These are phyloP conservation scores for Clusia tigrina DNA, from an alignment of 2,888 invertebrate species.

Conservation along the genomic window DNA sequence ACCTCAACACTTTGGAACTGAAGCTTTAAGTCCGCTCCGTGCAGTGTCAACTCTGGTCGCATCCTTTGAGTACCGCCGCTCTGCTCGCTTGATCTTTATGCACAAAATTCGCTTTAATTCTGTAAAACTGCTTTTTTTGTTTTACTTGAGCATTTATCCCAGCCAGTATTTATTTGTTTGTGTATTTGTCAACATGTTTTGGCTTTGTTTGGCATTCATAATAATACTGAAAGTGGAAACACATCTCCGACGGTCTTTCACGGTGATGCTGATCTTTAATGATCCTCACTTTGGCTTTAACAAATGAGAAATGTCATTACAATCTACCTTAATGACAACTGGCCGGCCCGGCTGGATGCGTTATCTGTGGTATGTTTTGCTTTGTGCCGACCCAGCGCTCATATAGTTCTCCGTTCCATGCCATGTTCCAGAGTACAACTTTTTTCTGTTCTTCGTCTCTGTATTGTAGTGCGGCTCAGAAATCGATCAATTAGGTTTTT, in stretches of 20 bases:
- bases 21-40: too few relatives aligned
- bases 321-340: constrained; percentile 7
- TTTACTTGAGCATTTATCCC: constrained; percentile 26
- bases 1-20: too few relatives aligned
- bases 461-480: constrained; percentile 31
- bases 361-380: not conserved
- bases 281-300: not conserved
- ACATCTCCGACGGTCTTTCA: constrained; percentile 16
- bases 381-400: not conserved
- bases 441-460: constrained; percentile 11
- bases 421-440: not conserved
- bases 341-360: not conserved
- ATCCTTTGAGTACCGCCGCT: too few relatives aligned
- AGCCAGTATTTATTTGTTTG: constrained; percentile 44
- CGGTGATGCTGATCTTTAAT: not conserved
- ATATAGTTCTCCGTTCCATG: not conserved
- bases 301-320: constrained; percentile 21
- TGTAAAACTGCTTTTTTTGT: not conserved
- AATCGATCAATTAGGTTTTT: constrained; percentile 44
- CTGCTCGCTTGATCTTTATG: not conserved
- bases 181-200: constrained; percentile 54
- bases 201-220: constrained; percentile 58
- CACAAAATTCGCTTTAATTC: constrained; percentile 15
- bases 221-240: constrained; percentile 37
- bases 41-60: too few relatives aligned